A percentile compares a stretch with the other conserved stretches of the same genome.
phyloP scores from a whole-genome alignment of 1,140 invertebrate genomes.

The Nephotettix cincticeps region DNA sequence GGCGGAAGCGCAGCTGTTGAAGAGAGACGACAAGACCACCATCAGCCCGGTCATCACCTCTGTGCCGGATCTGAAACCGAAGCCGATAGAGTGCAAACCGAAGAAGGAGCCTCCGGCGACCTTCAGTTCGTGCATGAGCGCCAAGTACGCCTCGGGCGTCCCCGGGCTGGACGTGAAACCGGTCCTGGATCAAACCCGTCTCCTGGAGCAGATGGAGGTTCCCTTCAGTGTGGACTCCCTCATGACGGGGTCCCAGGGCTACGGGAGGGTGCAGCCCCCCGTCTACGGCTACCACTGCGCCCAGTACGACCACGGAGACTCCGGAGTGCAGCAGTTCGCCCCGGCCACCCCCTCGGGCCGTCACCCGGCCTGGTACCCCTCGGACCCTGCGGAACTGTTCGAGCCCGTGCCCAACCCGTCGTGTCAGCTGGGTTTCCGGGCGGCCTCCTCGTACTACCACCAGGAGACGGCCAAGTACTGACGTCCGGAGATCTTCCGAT shows the following conservation, averaged over 20 bases:
- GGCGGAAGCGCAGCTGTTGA: constrained; percentile 6
- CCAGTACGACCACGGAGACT: constrained; percentile 27
- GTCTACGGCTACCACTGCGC: constrained; percentile 24
- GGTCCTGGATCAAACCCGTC: constrained; percentile 9
- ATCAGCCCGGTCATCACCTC: neutral
- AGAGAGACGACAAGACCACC: constrained; percentile 23
- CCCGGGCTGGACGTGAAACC: constrained; percentile 33
- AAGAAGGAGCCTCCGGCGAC: constrained; percentile 38
- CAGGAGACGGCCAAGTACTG: constrained; percentile 29
- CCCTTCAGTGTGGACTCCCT: constrained; percentile 36
- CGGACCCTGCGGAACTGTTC: constrained; percentile 32
- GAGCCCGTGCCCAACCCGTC: constrained; percentile 31
- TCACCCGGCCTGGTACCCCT: constrained; percentile 34
- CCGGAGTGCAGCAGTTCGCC: constrained; percentile 20
- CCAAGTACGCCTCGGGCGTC: constrained; percentile 17
- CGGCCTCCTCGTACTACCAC: constrained; percentile 32
- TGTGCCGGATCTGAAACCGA: constrained; percentile 20
- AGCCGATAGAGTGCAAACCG: constrained; percentile 33
- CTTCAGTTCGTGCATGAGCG: constrained; percentile 28
- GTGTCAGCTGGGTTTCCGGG: constrained; percentile 36
- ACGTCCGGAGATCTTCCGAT: constrained; percentile 11
- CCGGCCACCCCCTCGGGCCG: constrained; percentile 31
- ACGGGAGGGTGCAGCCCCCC: constrained; percentile 20
- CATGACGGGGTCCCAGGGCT: constrained; percentile 27
- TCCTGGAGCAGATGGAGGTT: constrained; percentile 27